Evolutionary conservation across 2,797 vertebrate species (phyloP).

Genomic region (Oryzias dopingdopingensis): DNA sequence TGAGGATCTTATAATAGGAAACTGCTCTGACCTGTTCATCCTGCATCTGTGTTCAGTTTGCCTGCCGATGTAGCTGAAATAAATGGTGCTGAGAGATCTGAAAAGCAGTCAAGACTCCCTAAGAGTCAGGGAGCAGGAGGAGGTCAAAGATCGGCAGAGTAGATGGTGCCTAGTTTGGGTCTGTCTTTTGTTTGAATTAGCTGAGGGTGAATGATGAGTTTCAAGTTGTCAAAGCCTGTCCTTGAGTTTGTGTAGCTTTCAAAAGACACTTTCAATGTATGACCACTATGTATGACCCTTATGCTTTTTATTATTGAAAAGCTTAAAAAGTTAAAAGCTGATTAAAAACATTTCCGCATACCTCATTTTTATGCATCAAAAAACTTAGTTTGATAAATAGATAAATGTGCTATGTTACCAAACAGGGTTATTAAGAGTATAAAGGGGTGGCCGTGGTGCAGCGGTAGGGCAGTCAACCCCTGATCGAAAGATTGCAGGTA

Average conservation of each 20-base stretch:
- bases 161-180: slow-evolving; percentile 21
- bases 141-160: slow-evolving; percentile 45
- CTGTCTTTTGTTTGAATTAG: slow-evolving; percentile 27
- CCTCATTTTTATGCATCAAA: too few relatives aligned
- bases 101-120: slow-evolving; percentile 41
- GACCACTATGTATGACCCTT: too few relatives aligned
- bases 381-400: too few relatives aligned
- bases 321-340: background rate
- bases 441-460: too few relatives aligned
- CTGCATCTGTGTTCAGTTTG: slow-evolving; percentile 37
- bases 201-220: slow-evolving; percentile 42
- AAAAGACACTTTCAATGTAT: background rate
- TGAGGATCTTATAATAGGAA: slow-evolving; percentile 32
- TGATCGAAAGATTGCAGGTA: too few relatives aligned
- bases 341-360: too few relatives aligned
- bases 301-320: slow-evolving; percentile 24
- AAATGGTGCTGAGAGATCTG: slow-evolving; percentile 53
- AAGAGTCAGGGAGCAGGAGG: slow-evolving; percentile 38
- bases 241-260: slow-evolving; percentile 8
- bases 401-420: too few relatives aligned
- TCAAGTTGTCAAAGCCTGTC: slow-evolving; percentile 30
- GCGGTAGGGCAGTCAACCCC: too few relatives aligned
- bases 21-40: slow-evolving; percentile 29
- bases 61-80: slow-evolving; percentile 45
- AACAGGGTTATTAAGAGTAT: too few relatives aligned